phyloP scores from a whole-genome alignment of 1,140 invertebrate species.

The Musca domestica region DNA sequence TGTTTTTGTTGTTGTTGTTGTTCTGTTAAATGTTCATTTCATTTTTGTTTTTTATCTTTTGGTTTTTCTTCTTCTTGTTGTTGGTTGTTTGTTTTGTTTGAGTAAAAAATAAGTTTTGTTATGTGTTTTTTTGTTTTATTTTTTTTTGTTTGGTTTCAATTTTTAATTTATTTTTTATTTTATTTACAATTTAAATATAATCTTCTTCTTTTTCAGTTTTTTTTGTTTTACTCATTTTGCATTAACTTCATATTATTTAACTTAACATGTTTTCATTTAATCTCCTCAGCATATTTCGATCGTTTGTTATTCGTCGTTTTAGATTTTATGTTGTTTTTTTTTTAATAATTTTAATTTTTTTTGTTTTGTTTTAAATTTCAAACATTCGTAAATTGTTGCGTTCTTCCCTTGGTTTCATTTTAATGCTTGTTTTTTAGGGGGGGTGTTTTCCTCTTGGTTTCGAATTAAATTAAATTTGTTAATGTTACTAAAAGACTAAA shows the following conservation, averaged over 20 bases:
- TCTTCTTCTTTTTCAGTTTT: not conserved
- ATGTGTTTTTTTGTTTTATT: slow-evolving; percentile 9
- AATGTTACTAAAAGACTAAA: slow-evolving; percentile 14
- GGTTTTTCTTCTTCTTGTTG: not conserved
- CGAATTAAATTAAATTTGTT: slow-evolving; percentile 4
- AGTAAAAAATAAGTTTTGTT: slow-evolving; percentile 14
- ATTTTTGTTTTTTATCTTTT: not conserved
- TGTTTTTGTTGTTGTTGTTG: not conserved
- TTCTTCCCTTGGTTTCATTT: not conserved
- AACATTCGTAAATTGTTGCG: not conserved
- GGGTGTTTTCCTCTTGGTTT: no score
- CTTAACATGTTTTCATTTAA: not conserved
- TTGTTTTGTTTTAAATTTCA: not conserved
- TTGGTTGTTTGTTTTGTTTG: slow-evolving; percentile 6
- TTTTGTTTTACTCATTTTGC: not conserved
- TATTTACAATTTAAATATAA: slow-evolving; percentile 21
- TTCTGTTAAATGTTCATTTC: not conserved
- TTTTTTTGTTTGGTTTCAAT: not conserved
- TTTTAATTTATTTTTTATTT: slow-evolving; percentile 8
- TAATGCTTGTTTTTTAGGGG: not conserved
- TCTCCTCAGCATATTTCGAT: slow-evolving; percentile 3
- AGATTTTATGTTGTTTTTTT: no score
- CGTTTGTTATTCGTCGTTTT: no score
- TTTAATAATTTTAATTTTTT: not conserved
- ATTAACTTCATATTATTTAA: not conserved